Conservation (phyloP, 2,113 vertebrate species). For the Neomonachus schauinslandi region DNA sequence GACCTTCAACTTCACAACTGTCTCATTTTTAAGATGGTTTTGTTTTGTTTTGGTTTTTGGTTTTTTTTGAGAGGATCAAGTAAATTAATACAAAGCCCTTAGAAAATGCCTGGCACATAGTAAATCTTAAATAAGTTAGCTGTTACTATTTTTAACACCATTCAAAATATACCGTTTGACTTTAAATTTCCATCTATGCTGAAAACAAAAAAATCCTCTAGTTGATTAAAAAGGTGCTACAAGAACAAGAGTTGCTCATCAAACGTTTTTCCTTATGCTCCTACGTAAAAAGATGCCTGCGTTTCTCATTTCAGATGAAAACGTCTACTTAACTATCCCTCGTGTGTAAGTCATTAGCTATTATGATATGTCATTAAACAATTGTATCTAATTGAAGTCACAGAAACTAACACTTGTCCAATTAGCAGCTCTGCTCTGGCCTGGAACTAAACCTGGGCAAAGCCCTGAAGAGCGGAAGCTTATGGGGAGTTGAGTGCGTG, state of each 20-base stretch:
- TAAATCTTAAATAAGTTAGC: background rate
- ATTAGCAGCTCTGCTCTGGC: background rate
- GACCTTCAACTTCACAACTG: background rate
- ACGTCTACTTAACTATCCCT: background rate
- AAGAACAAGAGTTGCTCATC: background rate
- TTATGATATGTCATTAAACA: background rate
- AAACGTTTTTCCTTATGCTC: background rate
- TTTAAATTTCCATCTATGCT: background rate
- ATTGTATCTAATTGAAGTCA: constrained; percentile 33
- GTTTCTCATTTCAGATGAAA: constrained; percentile 40
- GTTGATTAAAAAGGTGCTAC: background rate
- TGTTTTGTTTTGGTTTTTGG: background rate
- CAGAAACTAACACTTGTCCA: background rate
- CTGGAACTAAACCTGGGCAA: background rate
- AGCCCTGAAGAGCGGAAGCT: background rate
- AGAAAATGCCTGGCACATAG: background rate
- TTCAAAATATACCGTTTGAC: background rate
- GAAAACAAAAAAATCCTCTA: background rate
- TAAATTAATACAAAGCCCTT: background rate
- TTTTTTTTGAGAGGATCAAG: background rate
- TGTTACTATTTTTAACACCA: constrained; percentile 30
- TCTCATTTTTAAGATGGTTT: background rate
- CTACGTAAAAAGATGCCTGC: background rate
- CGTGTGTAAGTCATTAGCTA: background rate
- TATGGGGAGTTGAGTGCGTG: background rate